These are phyloP conservation scores for Pristiophorus japonicus DNA, from an alignment of 2,113 vertebrate genomes.

Conservation along the genomic window DNA sequence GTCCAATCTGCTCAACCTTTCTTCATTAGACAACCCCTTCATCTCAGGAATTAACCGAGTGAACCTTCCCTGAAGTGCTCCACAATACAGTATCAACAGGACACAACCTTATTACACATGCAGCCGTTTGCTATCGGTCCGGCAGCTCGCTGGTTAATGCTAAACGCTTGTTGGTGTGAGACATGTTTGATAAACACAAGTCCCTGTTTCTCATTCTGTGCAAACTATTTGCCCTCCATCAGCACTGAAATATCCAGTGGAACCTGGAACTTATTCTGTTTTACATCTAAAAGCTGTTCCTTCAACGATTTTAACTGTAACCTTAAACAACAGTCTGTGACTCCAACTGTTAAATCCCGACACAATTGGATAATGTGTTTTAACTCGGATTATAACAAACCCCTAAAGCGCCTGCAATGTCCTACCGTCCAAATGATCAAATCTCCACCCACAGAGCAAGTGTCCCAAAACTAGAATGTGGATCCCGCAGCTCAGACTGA, in stretches of 20 bases:
- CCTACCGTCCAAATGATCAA: neutral
- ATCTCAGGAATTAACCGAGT: too few species aligned
- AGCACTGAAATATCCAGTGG: neutral
- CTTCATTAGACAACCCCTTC: too few species aligned
- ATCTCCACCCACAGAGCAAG: neutral
- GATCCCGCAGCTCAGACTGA: neutral
- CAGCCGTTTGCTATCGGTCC: neutral
- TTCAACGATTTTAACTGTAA: neutral
- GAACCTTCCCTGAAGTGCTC: too few species aligned
- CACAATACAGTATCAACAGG: neutral
- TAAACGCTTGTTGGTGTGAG: neutral
- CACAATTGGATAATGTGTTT: neutral
- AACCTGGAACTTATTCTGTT: neutral
- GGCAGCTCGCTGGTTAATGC: neutral
- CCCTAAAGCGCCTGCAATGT: neutral
- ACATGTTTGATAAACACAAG: neutral
- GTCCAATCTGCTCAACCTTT: too few species aligned
- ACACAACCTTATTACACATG: neutral
- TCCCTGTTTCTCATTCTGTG: neutral
- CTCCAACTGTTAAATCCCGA: neutral
- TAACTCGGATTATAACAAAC: neutral
- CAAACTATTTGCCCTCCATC: neutral
- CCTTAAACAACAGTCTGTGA: neutral
- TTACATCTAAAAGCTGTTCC: neutral
- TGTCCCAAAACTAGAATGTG: neutral